Base-by-base conservation (phyloP, 2,113 vertebrate genomes). In the Ptyas mucosa region DNA sequence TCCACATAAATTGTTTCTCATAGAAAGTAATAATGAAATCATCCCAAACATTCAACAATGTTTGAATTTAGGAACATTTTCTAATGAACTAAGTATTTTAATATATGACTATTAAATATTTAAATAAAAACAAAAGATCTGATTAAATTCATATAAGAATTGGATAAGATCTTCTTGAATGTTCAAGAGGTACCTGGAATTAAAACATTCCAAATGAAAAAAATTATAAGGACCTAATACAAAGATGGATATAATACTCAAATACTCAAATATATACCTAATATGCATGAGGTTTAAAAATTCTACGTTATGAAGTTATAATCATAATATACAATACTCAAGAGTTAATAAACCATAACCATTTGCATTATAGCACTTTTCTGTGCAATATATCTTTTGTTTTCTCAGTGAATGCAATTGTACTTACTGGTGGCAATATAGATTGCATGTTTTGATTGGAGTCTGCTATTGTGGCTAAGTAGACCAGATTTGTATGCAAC, bases 391-490 rank as follows among this genome's bases (percentile, higher is more conserved):
- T 34, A 55, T 46, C n/a, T 85, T 55, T 53, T n/a, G n/a, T n/a
- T 49, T 34, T 26, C 1, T 87, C 8, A 51, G 14, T 53, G 3
- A 14, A 55, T 29, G 29, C 10, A 81, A 29, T 52, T 5, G 88
- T 98, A 99, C 99, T 99, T 98, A 99, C 99, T 96, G 99, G 99
- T 96, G 99, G 99, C 95, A 99, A 98, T 92, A 99, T 98, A 96
- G 99, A 98, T 97, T 99, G 99, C 99, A 99, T 99, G 97, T 99
- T 99, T 97, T 99, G 99, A 98, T 99, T 99, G 93, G 99, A 99
- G 97, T 99, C 99, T 98, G 99, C 99, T 98, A 99, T 99, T 91
- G 99, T 99, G 39, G 99, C 99, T 97, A 99, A 97, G 97, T 99
- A 99, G 94, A 99, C 99, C 97, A 99, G 96, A 97, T 99, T 99